phyloP scores from a whole-genome alignment of 2,797 vertebrate species.

The Catostomus latipinnis region DNA sequence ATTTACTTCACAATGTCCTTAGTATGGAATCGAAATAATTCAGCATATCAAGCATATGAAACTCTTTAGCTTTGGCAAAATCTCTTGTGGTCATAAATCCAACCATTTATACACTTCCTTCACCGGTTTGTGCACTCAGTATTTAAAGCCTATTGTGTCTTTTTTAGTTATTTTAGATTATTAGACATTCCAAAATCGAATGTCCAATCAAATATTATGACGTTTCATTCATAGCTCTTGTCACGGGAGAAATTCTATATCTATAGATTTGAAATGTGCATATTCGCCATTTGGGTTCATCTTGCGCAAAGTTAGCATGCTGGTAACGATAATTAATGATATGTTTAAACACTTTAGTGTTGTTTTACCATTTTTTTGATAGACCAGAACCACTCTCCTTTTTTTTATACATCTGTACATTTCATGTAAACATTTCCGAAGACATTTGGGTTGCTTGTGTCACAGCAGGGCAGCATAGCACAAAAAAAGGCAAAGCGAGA shows the following conservation, averaged over 20 bases:
- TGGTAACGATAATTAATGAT: conserved; percentile 44
- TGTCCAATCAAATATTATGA: conserved; percentile 10
- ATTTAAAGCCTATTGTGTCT: neutral
- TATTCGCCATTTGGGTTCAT: conserved; percentile 22
- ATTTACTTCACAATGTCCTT: neutral
- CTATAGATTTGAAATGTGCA: conserved; percentile 20
- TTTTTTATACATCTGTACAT: conserved; percentile 48
- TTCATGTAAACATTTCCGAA: conserved; percentile 32
- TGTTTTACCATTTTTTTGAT: conserved; percentile 33
- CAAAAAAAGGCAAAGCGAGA: conserved; percentile 25
- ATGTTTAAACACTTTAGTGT: conserved; percentile 38
- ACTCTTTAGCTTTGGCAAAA: neutral
- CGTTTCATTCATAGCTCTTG: conserved; percentile 23
- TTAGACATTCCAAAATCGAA: conserved; percentile 14
- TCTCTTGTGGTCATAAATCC: neutral
- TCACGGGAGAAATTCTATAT: conserved; percentile 2
- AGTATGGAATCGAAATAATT: neutral
- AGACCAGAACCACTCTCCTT: neutral
- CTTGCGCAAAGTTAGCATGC: conserved; percentile 15
- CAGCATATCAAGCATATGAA: neutral
- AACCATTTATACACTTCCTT: neutral
- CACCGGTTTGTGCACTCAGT: neutral
- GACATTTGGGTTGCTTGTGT: conserved; percentile 46
- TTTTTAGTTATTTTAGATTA: conserved; percentile 37
- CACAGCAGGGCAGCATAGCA: conserved; percentile 49